Evolutionary conservation across 2,888 invertebrate genomes (phyloP), one percentile per base, ranked within the genome.

Genomic region (Odontocerum albicorne): DNA sequence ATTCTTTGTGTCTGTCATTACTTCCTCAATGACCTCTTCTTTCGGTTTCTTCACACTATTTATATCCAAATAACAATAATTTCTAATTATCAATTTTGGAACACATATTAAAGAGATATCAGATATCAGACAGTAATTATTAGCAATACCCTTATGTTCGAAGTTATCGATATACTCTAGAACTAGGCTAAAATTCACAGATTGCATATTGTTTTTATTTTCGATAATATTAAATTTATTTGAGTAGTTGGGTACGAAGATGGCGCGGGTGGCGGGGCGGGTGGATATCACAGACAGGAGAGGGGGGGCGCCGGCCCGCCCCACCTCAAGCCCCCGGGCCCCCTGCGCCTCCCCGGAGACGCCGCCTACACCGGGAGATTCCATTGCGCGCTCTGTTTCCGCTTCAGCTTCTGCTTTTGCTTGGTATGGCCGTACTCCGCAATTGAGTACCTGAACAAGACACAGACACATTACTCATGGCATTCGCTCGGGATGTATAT

Each of bases 161-260:
- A 76, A 76, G 75, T 77, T 77, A 75, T 76, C 76, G 76, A 76
- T 77, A 76, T 75, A 75, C 74, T 72, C 77, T 78, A 78, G 68
- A 68, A 74, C 75, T 78, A 77, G 71, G 74, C 71, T 77, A 76
- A 75, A 72, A 74, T 83, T 84, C 84, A 84, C 84, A 84, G 84
- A 83, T 83, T 83, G 83, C 83, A 83, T 83, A 79, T 80, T 80
- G 77, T 78, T 77, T 77, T 74, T 72, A 75, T 77, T 77, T 77
- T 70, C 75, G 73, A 76, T 77, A 77, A 77, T 49, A 55, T 63
- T 63, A 62, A 57, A 60, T 60, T 64, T 79, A 80, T 78, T 78
- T 82, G 82, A 82, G 79, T 78, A 76, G 78, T 77, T 76, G 73
- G 73, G 78, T 15, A n/a, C n/a, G 44, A 35, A 50, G 47, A 43